phyloP scores from a whole-genome alignment of 2,888 invertebrate species.

The Lamellibrachia satsuma region DNA sequence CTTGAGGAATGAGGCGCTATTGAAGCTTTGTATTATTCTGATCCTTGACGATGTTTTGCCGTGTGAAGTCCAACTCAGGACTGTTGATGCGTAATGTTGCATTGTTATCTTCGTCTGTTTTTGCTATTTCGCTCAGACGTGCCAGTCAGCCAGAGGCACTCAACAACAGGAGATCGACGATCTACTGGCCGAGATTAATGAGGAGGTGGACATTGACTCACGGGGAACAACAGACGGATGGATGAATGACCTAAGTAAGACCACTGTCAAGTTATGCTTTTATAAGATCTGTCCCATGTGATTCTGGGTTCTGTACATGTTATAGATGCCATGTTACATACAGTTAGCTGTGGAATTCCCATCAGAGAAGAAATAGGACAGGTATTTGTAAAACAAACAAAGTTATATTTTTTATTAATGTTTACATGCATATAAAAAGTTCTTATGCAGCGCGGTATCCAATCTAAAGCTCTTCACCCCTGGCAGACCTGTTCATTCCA shows the following conservation, averaged over 20 bases:
- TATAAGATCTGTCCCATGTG: neutral
- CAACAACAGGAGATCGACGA: conserved; percentile 58
- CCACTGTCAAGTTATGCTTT: neutral
- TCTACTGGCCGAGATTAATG: conserved; percentile 56
- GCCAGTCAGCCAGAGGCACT: conserved; percentile 44
- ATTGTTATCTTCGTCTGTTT: neutral
- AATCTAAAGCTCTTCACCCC: neutral
- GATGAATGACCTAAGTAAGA: neutral
- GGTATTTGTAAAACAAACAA: neutral
- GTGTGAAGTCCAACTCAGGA: no score
- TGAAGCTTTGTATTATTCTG: no score
- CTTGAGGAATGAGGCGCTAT: no score
- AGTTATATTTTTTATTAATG: neutral
- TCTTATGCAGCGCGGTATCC: neutral
- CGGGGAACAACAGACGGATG: neutral
- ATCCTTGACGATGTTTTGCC: no score
- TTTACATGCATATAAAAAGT: neutral
- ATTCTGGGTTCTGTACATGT: neutral
- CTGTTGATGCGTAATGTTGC: neutral
- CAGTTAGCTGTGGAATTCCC: neutral
- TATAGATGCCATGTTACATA: no score
- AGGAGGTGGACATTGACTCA: conserved; percentile 57
- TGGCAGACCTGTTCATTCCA: no score
- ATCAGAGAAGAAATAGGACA: neutral
- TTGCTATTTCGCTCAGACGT: neutral